phyloP scores from a whole-genome alignment of 2,797 vertebrate species.

The Dendrocincla fuliginosa region DNA sequence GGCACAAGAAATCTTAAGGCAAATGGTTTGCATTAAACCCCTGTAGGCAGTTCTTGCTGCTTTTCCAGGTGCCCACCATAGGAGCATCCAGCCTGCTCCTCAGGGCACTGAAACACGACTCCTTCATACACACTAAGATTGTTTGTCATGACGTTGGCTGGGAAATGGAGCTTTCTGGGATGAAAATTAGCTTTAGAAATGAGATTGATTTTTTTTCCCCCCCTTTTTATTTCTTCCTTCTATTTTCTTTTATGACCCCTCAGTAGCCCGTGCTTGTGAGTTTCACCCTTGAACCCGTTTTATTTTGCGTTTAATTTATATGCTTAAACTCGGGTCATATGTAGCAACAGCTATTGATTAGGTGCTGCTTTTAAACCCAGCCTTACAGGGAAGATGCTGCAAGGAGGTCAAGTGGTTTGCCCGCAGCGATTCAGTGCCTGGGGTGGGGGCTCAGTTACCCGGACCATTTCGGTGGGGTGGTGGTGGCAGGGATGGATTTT shows the following conservation, averaged over 20 bases:
- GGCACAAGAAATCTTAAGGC: not conserved
- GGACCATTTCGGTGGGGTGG: not conserved
- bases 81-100: not conserved
- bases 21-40: not conserved
- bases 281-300: conserved; percentile 11
- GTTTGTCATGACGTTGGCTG: not conserved
- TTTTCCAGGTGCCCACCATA: not conserved
- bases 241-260: not conserved
- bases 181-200: not conserved
- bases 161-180: not conserved
- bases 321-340: not conserved
- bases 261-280: not conserved
- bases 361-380: conserved; percentile 13
- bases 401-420: not conserved
- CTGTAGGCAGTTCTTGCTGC: not conserved
- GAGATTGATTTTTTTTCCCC: not conserved
- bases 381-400: not conserved
- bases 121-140: not conserved
- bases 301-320: conserved; percentile 22
- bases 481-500: not conserved
- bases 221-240: not conserved
- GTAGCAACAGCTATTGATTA: conserved; percentile 12
- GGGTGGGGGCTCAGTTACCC: not conserved
- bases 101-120: not conserved
- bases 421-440: not conserved